Conservation (phyloP, 2,113 vertebrate genomes). For the Mormoops blainvillei region DNA sequence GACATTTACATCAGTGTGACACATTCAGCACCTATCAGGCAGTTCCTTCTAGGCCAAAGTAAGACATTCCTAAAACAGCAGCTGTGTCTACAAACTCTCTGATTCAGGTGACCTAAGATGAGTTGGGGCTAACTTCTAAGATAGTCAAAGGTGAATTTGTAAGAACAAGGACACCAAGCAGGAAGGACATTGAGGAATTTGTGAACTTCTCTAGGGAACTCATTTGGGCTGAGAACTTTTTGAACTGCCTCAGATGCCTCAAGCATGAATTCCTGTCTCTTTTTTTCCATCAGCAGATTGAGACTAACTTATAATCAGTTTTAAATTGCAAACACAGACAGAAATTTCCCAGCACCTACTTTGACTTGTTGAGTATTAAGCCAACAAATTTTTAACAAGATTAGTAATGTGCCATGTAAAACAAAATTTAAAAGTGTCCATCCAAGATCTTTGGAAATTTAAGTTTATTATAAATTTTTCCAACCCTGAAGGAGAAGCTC, state of each 20-base stretch:
- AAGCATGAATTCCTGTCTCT: not conserved
- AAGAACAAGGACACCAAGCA: not conserved
- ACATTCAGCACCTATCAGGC: not conserved
- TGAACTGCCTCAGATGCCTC: not conserved
- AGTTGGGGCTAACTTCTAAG: not conserved
- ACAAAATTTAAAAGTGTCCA: slow-evolving; percentile 38
- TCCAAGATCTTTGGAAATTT: slow-evolving; percentile 16
- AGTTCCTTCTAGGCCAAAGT: not conserved
- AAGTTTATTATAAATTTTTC: slow-evolving; percentile 19
- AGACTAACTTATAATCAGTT: slow-evolving; percentile 26
- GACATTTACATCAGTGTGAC: not conserved
- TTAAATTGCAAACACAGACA: slow-evolving; percentile 34
- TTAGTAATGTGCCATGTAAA: slow-evolving; percentile 28
- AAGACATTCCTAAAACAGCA: not conserved
- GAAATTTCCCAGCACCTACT: slow-evolving; percentile 24
- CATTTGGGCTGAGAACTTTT: not conserved
- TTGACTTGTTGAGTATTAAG: slow-evolving; percentile 21
- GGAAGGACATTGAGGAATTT: not conserved
- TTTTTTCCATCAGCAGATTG: not conserved
- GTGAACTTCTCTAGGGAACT: not conserved
- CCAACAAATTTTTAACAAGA: slow-evolving; percentile 27
- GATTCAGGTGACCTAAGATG: not conserved
- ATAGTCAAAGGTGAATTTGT: not conserved
- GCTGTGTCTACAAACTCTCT: not conserved
- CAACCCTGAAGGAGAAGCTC: not conserved